phyloP scores from a whole-genome alignment of 2,113 vertebrate genomes.

The Tricholaema leucomelas region DNA sequence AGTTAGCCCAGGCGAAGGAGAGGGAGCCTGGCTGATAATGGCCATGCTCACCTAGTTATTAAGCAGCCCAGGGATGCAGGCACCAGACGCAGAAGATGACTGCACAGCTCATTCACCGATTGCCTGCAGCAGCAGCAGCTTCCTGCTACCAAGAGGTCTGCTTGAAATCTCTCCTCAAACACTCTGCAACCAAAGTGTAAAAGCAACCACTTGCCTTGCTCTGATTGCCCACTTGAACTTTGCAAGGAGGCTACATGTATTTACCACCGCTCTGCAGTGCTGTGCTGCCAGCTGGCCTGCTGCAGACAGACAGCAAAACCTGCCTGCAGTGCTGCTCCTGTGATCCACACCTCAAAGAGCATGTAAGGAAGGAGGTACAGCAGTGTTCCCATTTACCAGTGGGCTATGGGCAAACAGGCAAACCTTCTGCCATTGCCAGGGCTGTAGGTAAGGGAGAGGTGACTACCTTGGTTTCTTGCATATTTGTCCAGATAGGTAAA shows the following conservation, averaged over 20 bases:
- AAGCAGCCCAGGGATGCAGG: not conserved
- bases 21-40: not conserved
- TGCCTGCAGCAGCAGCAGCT: not conserved
- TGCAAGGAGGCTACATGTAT: not conserved
- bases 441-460: not conserved
- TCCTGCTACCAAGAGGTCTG: constrained; percentile 13
- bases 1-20: not conserved
- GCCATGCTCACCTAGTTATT: not conserved
- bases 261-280: not conserved
- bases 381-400: not conserved
- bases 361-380: accelerated
- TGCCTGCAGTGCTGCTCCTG: accelerated
- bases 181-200: not conserved
- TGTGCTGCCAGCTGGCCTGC: not conserved
- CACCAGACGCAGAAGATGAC: not conserved
- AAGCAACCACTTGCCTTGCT: constrained; percentile 29
- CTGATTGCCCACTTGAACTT: constrained; percentile 54
- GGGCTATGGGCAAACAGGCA: not conserved
- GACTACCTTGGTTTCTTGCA: not conserved
- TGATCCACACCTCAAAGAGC: accelerated
- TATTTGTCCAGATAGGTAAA: not conserved
- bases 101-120: not conserved
- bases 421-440: not conserved
- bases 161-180: constrained; percentile 24
- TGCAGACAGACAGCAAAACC: not conserved